Conservation (phyloP, 2,888 invertebrate genomes). For the Enchytraeus crypticus region DNA sequence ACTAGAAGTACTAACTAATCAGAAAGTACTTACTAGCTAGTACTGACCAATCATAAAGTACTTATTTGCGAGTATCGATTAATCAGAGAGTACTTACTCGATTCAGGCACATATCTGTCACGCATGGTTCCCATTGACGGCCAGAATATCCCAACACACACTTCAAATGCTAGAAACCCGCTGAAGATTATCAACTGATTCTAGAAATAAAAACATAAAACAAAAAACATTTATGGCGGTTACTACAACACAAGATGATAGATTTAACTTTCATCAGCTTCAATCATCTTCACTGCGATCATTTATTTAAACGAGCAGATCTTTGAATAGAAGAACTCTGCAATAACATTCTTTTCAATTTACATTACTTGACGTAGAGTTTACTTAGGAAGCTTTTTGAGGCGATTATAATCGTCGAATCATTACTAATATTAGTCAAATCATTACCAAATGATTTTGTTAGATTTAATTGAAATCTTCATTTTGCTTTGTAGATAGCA, state of each 20-base stretch:
- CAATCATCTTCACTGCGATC: neutral
- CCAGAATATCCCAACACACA: slow-evolving; percentile 53
- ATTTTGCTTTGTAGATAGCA: too few species aligned
- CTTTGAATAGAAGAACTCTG: neutral
- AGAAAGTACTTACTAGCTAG: too few species aligned
- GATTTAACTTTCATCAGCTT: neutral
- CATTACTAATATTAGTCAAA: too few species aligned
- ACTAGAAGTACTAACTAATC: too few species aligned
- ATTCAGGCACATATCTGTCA: slow-evolving; percentile 51
- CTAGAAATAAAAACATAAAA: slow-evolving; percentile 36
- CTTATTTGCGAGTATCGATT: too few species aligned
- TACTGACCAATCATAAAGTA: too few species aligned
- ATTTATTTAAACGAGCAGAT: neutral
- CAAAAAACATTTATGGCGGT: neutral
- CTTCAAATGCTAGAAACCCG: slow-evolving; percentile 51
- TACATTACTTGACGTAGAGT: too few species aligned
- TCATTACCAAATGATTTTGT: too few species aligned
- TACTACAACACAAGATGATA: neutral
- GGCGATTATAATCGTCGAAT: too few species aligned
- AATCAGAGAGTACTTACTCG: slow-evolving; percentile 38
- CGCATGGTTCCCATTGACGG: slow-evolving; percentile 51
- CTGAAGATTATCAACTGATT: slow-evolving; percentile 45
- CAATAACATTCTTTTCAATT: too few species aligned
- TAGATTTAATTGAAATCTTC: too few species aligned
- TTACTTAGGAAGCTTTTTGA: too few species aligned